Conservation (phyloP, 1,140 invertebrate species). For the Meloidogyne chitwoodi region DNA sequence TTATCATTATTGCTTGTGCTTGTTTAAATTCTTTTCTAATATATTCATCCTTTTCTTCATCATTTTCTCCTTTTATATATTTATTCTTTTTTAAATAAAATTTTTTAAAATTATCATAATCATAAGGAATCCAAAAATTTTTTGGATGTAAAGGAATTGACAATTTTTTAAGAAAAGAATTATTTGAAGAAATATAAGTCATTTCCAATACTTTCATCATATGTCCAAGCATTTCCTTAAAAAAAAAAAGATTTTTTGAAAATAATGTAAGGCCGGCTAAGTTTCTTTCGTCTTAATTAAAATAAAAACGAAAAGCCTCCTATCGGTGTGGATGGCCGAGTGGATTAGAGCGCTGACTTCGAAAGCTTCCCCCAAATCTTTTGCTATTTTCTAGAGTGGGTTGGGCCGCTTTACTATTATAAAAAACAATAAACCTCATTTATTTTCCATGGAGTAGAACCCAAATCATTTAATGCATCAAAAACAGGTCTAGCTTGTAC, state of each 20-base stretch:
- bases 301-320: no score
- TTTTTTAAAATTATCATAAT: slow-evolving; percentile 21
- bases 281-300: no score
- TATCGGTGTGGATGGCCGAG: no score
- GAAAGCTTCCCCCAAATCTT: no score
- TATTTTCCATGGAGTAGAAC: slow-evolving; percentile 82
- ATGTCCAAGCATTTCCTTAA: slow-evolving; percentile 7
- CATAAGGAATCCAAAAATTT: slow-evolving; percentile 34
- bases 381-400: no score
- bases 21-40: slow-evolving; percentile 31
- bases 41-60: slow-evolving; percentile 31
- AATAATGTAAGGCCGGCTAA: no score
- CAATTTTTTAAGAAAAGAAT: slow-evolving; percentile 33
- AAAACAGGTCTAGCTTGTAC: slow-evolving; percentile 67
- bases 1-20: slow-evolving; percentile 5
- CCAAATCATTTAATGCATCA: slow-evolving; percentile 84
- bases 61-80: slow-evolving; percentile 18
- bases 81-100: not conserved
- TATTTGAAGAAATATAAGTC: slow-evolving; percentile 9
- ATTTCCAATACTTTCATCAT: slow-evolving; percentile 34
- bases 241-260: not conserved
- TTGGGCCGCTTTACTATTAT: no score
- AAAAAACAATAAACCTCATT: slow-evolving; percentile 68
- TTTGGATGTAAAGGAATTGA: slow-evolving; percentile 40
- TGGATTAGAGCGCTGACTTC: no score